Conservation (phyloP, 1,140 invertebrate genomes). For the Drosophila paulistorum region DNA sequence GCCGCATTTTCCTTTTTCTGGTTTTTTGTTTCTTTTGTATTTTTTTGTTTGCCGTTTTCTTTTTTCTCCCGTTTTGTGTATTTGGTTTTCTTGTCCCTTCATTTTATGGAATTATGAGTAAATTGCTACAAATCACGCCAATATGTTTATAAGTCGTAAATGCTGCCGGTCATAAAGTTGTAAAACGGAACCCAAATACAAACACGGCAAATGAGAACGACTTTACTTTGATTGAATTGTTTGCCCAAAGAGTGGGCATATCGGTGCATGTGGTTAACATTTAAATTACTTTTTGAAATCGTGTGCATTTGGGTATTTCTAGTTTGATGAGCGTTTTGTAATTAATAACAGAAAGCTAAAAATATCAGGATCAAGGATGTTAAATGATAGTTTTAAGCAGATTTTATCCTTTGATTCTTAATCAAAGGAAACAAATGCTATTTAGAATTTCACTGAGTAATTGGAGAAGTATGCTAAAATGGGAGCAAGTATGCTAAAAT, state of each 20-base stretch:
- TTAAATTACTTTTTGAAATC: background rate
- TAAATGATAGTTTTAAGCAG: too few species aligned
- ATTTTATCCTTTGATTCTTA: too few species aligned
- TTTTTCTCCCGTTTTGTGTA: background rate
- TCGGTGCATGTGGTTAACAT: background rate
- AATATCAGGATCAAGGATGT: too few species aligned
- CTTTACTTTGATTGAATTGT: conserved; percentile 46
- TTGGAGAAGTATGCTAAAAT: too few species aligned
- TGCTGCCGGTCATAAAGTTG: conserved; percentile 28
- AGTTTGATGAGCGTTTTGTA: background rate
- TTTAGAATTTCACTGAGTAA: background rate
- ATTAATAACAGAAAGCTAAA: too few species aligned
- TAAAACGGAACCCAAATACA: conserved; percentile 4
- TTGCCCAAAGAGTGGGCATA: background rate
- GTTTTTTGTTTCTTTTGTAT: background rate
- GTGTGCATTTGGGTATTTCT: background rate
- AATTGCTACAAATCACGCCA: conserved; percentile 76
- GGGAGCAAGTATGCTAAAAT: too few species aligned
- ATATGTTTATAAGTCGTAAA: conserved; percentile 48
- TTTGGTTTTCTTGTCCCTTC: conserved; percentile 1
- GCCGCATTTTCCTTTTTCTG: conserved; percentile 38
- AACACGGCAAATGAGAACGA: conserved; percentile 8
- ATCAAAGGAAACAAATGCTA: too few species aligned
- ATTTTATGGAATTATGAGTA: conserved; percentile 57
- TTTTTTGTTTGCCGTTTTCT: background rate